Percentiles rank a stretch among this genome's conserved stretches.
These are phyloP conservation scores for Erpobdella octoculata DNA, from an alignment of 2,888 invertebrate species.

Conservation along the genomic window DNA sequence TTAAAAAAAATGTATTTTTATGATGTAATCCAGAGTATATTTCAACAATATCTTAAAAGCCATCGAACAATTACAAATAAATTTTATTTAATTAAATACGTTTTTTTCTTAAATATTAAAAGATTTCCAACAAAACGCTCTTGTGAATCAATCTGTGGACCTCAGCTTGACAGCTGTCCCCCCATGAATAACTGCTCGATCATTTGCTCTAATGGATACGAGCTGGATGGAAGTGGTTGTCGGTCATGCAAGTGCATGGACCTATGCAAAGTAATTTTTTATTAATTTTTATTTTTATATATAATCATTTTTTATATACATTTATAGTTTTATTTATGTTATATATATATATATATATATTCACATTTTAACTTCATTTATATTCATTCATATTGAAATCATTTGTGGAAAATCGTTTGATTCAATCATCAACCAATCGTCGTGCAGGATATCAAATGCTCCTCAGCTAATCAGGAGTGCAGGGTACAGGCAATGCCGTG, in stretches of 20 bases:
- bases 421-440: no score
- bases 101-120: neutral
- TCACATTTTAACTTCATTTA: neutral
- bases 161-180: neutral
- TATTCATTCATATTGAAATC: no score
- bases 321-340: neutral
- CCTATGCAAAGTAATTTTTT: slow-evolving; percentile 27
- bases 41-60: no score
- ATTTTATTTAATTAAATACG: neutral
- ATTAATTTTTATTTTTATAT: neutral
- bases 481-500: neutral
- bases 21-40: no score
- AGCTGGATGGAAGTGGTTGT: slow-evolving; percentile 21
- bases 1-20: no score
- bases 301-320: neutral
- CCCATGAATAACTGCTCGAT: neutral
- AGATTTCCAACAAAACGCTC: slow-evolving; percentile 13
- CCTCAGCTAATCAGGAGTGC: slow-evolving; percentile 1
- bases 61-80: no score
- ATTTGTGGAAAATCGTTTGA: no score
- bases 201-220: slow-evolving; percentile 20
- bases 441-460: neutral
- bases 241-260: slow-evolving; percentile 24
- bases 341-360: neutral
- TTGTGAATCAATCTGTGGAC: slow-evolving; percentile 8